Conservation (phyloP, 1,140 invertebrate species). For the Arion vulgaris region DNA sequence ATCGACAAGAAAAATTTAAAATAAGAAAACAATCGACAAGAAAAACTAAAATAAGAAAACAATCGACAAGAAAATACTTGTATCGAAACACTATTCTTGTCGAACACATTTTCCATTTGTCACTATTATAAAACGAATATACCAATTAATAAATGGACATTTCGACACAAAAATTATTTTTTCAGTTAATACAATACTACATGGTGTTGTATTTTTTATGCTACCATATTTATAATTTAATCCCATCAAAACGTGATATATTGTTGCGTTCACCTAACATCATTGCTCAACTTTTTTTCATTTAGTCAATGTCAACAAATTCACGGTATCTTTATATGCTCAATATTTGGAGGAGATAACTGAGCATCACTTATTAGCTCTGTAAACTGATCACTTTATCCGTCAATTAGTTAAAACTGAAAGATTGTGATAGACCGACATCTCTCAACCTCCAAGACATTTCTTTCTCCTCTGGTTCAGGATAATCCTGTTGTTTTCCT, state of each 20-base stretch:
- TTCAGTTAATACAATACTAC: background rate
- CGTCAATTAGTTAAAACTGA: conserved; percentile 9
- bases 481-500: conserved; percentile 22
- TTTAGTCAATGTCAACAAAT: background rate
- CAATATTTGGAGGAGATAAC: background rate
- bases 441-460: conserved; percentile 20
- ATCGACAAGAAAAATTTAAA: too few species aligned
- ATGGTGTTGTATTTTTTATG: background rate
- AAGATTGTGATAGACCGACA: background rate
- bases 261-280: background rate
- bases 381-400: background rate
- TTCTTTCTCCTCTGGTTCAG: conserved; percentile 5
- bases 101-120: too few species aligned
- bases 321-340: background rate
- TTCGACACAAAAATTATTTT: too few species aligned
- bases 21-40: too few species aligned
- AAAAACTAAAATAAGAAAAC: too few species aligned
- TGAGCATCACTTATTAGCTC: background rate
- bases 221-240: background rate
- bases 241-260: background rate
- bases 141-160: too few species aligned
- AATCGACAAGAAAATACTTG: too few species aligned
- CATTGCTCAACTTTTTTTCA: too few species aligned
- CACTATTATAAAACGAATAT: too few species aligned
- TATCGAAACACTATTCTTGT: too few species aligned